Evolutionary conservation across 2,797 vertebrate species (phyloP).

Genomic region (Peromyscus nudipes): DNA sequence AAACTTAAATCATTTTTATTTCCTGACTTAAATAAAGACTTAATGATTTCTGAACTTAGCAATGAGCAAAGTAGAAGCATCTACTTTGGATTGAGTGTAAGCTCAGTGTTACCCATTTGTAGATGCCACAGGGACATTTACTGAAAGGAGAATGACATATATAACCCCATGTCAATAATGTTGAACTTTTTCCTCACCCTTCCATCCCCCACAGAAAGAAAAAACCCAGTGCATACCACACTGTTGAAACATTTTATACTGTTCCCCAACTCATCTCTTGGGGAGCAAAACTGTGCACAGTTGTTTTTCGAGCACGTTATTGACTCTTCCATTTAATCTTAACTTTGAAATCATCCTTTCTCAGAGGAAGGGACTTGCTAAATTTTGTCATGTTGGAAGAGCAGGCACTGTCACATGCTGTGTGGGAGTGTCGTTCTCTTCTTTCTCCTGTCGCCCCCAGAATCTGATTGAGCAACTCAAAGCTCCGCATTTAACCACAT

Average conservation of each 20-base stretch:
- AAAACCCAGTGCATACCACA: not conserved
- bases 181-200: not conserved
- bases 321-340: conserved; percentile 23
- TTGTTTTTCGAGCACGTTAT: conserved; percentile 34
- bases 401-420: not conserved
- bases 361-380: conserved; percentile 43
- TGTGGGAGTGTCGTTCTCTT: not conserved
- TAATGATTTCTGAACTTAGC: conserved; percentile 55
- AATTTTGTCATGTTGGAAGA: conserved; percentile 32
- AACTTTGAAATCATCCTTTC: conserved; percentile 51
- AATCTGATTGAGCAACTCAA: conserved; percentile 4
- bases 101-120: conserved; percentile 19
- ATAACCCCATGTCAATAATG: conserved; percentile 41
- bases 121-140: conserved; percentile 10
- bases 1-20: conserved; percentile 61
- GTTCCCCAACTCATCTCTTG: not conserved
- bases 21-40: conserved; percentile 34
- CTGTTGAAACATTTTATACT: not conserved
- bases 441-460: conserved; percentile 6
- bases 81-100: not conserved
- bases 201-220: not conserved
- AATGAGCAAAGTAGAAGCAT: conserved; percentile 49
- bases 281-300: not conserved
- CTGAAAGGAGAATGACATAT: conserved; percentile 8
- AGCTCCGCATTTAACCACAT: not conserved